phyloP scores from a whole-genome alignment of 2,797 vertebrate genomes.

The Oreochromis mossambicus region DNA sequence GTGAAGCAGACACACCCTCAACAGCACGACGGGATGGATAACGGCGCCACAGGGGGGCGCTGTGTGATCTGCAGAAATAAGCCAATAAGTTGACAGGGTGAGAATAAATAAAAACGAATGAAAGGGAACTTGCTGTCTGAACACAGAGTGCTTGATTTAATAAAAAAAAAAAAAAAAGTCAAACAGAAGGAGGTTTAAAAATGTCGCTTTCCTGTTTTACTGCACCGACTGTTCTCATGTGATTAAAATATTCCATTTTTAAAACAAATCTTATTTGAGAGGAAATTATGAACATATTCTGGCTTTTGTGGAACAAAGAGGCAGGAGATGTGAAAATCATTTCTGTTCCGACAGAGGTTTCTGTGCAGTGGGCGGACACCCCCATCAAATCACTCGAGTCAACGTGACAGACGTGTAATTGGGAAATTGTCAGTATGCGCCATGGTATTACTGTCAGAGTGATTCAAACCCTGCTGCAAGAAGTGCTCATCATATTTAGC shows the following conservation, averaged over 20 bases:
- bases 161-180: background rate
- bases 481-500: background rate
- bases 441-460: background rate
- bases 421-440: background rate
- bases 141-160: background rate
- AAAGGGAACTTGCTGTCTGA: constrained; percentile 12
- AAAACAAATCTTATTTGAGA: background rate
- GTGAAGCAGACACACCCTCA: constrained; percentile 34
- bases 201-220: background rate
- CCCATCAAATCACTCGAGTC: constrained; percentile 20
- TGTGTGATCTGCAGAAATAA: constrained; percentile 33
- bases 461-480: background rate
- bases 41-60: constrained; percentile 54
- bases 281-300: background rate
- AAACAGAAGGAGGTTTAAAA: background rate
- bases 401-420: background rate
- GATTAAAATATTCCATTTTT: background rate
- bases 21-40: background rate
- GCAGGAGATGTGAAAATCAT: background rate
- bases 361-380: constrained; percentile 5
- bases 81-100: constrained; percentile 35
- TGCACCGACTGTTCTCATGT: background rate
- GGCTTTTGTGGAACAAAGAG: background rate
- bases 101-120: constrained; percentile 65
- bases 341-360: constrained; percentile 1